Base-by-base conservation (phyloP, 2,888 invertebrate genomes). In the Brachynemurus nebulosus region DNA sequence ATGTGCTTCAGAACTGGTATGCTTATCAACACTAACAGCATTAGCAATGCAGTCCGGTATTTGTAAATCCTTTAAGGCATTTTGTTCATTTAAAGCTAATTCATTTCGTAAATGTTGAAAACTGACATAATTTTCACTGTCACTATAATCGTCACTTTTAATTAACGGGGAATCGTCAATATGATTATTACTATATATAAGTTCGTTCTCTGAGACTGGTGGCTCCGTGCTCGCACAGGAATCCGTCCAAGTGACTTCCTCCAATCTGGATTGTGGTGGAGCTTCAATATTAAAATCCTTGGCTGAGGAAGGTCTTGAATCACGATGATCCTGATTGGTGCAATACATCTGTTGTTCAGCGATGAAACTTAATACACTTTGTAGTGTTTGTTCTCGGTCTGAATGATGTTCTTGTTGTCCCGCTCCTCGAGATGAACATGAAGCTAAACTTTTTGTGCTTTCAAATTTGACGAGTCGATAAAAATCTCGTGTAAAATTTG, bases 391-490 rank as follows among this genome's bases (percentile, higher is more conserved):
- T 57, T 81, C 80, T 39, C 79, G 68, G 51, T 80, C 81, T 44
- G 76, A 68, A 50, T 75, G 75, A 6, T 67, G 64, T 4, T 71
- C 60, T 42, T 67, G 68, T 19, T 68, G 71, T 8, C 77, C 74
- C 35, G 77, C 62, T 51, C 77, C 77, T 57, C 78, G 70, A 45
- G 79, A 80, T 37, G 80, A 80, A 55, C 78, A 81, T 25, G 81
- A 81, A 34, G 81, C 82, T 57, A 84, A 66, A 60, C 83, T 83
- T 60, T 81, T 82, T 48, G 80, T 82, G 63, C 83, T 84, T 59
- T 83, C 85, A 57, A 83, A 83, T 64, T 83, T 83, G 38, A 84
- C 84, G 49, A 85, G 71, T 23, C 82, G 74, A 59, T 85, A 85
- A 62, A 84, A 85, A 63, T 85, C 85, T 50, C 83, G 68, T 4